Conservation (phyloP, 53 echinoderm and acorn worm species). For the Arbacia lixula region DNA sequence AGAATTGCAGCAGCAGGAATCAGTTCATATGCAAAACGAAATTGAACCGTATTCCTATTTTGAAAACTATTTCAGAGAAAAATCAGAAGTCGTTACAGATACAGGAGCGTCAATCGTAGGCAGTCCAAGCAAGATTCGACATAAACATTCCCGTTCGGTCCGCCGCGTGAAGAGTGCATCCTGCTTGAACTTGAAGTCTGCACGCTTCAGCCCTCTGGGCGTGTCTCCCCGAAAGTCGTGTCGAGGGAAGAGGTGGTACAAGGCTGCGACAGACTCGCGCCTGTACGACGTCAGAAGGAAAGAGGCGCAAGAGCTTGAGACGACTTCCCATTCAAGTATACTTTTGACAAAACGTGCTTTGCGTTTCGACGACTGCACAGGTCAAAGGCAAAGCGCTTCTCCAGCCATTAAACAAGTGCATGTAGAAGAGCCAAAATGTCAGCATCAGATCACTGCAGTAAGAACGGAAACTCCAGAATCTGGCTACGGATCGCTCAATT, state of each 20-base stretch:
- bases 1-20: neutral
- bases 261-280: conserved; percentile 8
- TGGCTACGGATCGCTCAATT: conserved; percentile 31
- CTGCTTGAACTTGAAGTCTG: neutral
- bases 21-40: neutral
- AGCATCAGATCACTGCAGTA: neutral
- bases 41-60: neutral
- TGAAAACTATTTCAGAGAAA: neutral
- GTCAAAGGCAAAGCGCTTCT: neutral
- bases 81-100: neutral
- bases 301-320: neutral
- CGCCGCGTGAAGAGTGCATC: conserved; percentile 33
- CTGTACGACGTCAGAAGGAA: conserved; percentile 9
- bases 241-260: conserved; percentile 34
- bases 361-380: conserved; percentile 1
- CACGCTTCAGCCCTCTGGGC: neutral
- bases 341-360: conserved; percentile 16
- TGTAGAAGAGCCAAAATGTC: neutral
- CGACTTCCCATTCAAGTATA: neutral
- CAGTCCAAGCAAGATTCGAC: conserved; percentile 27
- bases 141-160: neutral
- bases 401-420: neutral
- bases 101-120: conserved; percentile 26
- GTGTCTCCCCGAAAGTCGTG: conserved; percentile 9
- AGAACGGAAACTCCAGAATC: conserved; percentile 46